Percentiles rank a stretch among this genome's conserved stretches.
Evolutionary conservation across 1,140 invertebrate genomes (phyloP).

Genomic region (Cydia strobilella): DNA sequence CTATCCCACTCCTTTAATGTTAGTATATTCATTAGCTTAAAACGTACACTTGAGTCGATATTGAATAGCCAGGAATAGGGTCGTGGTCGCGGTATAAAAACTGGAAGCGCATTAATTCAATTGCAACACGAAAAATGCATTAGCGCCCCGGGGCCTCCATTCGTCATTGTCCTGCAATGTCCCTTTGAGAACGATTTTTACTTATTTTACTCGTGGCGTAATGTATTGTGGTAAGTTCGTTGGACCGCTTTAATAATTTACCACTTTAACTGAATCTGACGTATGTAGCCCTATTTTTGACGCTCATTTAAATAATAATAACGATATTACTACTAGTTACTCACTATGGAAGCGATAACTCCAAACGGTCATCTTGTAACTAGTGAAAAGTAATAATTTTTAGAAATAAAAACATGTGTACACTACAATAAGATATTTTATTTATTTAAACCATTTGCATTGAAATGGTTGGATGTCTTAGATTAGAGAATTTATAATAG

Average conservation of each 20-base stretch:
- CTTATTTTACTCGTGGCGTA: constrained; percentile 24
- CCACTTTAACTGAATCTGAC: not conserved
- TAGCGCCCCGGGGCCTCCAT: constrained; percentile 56
- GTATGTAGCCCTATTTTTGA: not conserved
- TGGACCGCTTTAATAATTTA: constrained; percentile 23
- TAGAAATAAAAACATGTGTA: too few relatives aligned
- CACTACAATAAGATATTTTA: too few relatives aligned
- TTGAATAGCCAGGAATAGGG: not conserved
- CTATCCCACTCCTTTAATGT: not conserved
- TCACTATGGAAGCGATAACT: too few relatives aligned
- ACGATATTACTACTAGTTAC: not conserved
- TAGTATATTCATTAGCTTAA: not conserved
- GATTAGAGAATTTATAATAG: too few relatives aligned
- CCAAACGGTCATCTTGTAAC: too few relatives aligned
- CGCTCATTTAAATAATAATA: not conserved
- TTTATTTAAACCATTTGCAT: too few relatives aligned
- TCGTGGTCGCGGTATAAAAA: constrained; percentile 47
- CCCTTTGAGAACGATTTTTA: constrained; percentile 41
- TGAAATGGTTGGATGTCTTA: too few relatives aligned
- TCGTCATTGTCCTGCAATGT: constrained; percentile 66
- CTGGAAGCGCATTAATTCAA: constrained; percentile 73
- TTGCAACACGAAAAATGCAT: constrained; percentile 80
- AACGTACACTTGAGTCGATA: not conserved
- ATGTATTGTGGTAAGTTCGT: constrained; percentile 14
- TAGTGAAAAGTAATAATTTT: too few relatives aligned